Base-by-base conservation (phyloP, 2,888 invertebrate genomes). In the Habroteleia sp. region DNA sequence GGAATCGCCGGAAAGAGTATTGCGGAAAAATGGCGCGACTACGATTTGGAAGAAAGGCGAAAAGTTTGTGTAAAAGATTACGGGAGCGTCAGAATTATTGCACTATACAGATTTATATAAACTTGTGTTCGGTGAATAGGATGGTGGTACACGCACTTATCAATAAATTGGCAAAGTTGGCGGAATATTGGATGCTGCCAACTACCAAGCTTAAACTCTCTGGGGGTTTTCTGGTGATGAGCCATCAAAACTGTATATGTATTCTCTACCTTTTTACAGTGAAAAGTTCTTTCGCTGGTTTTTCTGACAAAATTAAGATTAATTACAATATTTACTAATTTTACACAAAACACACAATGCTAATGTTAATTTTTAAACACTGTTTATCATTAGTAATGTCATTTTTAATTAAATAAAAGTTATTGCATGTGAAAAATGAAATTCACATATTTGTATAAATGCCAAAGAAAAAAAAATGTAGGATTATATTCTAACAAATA, bases 151-250 rank as follows among this genome's bases (percentile, higher is more conserved):
- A 76, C 74, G 77, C 79, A 78, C 79, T 77, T 79, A 81, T 81
- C 81, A 79, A 80, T 83, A 83, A 83, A 83, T 83, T 82, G 81
- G 80, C 78, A 83, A 83, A 83, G 81, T 83, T 83, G n/a, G 79
- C 76, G 78, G 81, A 83, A 83, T 83, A 83, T 83, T 82, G 81
- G 81, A 83, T 82, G 80, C 78, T 80, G 79, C 79, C 80, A 81
- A 79, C 79, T 79, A 80, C 79, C 79, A 78, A 77, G 79, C 76
- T 80, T 79, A 80, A 82, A 81, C 77, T 39, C n/a, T n/a, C n/a
- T n/a, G 48, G 80, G 80, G 78, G 35, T 52, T 41, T 16, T 29
- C n/a, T 41, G 7, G 11, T 39, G 52, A 60, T 50, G 37, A 69
- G 52, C 6, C 27, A 52, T 6, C 10, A n/a, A 33, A 11, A 27